A percentile compares a stretch with the other conserved stretches of the same genome.
Conservation (phyloP, 2,888 invertebrate species). For the Cremastobaeus sp. region DNA sequence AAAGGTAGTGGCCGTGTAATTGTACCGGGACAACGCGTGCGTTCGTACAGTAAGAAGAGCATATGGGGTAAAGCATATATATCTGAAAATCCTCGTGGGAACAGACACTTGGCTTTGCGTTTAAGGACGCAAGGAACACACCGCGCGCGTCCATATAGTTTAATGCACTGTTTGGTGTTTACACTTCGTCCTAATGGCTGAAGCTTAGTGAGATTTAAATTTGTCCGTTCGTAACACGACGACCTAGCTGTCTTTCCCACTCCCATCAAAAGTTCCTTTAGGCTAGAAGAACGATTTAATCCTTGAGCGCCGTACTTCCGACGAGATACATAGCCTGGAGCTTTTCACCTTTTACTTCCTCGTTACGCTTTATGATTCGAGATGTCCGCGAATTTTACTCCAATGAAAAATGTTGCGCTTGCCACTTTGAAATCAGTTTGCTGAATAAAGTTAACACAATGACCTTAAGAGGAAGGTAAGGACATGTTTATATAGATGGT, state of each 20-base stretch:
- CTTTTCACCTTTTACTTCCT: slow-evolving; percentile 58
- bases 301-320: slow-evolving; percentile 70
- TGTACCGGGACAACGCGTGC: slow-evolving; percentile 52
- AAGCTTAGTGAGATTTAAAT: slow-evolving; percentile 78
- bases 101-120: slow-evolving; percentile 75
- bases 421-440: slow-evolving; percentile 18
- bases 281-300: slow-evolving; percentile 70
- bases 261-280: slow-evolving; percentile 42
- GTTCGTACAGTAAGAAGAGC: slow-evolving; percentile 33
- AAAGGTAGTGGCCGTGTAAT: slow-evolving; percentile 48
- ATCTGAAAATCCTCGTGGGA: slow-evolving; percentile 76
- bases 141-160: slow-evolving; percentile 67
- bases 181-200: slow-evolving; percentile 77
- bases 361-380: slow-evolving; percentile 43
- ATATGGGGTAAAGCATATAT: slow-evolving; percentile 46
- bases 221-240: slow-evolving; percentile 69
- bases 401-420: slow-evolving; percentile 41
- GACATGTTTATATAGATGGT: too few species aligned
- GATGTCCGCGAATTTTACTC: slow-evolving; percentile 33
- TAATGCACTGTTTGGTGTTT: slow-evolving; percentile 77
- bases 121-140: slow-evolving; percentile 67
- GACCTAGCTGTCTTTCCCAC: slow-evolving; percentile 53
- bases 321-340: slow-evolving; percentile 69
- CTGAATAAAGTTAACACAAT: slow-evolving; percentile 20
- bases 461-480: too few species aligned